Base-by-base conservation (phyloP, 2,113 vertebrate species). In the Daubentonia madagascariensis region DNA sequence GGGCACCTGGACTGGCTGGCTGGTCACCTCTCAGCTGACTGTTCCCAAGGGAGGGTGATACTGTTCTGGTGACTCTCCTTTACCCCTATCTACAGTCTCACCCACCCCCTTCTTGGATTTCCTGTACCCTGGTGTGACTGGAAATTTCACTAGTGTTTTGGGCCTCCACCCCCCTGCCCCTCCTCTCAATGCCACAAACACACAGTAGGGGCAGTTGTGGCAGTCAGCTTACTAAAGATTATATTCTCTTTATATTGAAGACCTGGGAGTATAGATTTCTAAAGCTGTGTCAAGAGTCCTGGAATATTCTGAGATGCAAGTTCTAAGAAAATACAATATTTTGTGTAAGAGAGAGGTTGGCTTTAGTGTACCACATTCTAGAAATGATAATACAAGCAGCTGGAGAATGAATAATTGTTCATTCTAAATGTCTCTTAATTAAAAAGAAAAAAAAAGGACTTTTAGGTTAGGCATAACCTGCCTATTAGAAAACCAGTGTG, bases 181-280 rank as follows among this genome's bases (percentile, higher is more conserved):
- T 59, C 45, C 65, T 32, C 20, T 48, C 8, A 7, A 68, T 5
- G 20, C 43, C 10, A 25, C 45, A 54, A 63, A 23, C 1, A 16
- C 9, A 12, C 7, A 68, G 68, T 3, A 30, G 22, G 37, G 32
- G 5, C 4, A 1, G 1, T 3, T 67, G 35, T 43, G 30, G 35
- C n/a, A 8, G 14, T 20, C 30, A 78, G 22, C 14, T 45, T 22
- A 65, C 2, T 61, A 37, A 91, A 25, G 32, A 50, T 57, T 65
- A 35, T 67, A 54, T 63, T 83, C 20, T 32, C 30, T 92, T 54
- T 35, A 37, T 17, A 35, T 0, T 50, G 10, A 70, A 86, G 45
- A 57, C 65, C 72, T 87, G 40, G n/a, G 72, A 87, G 8, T 81
- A 70, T 68, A 93, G n/a, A 88, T 93, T 94, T 96, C 79, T 88